These are phyloP conservation scores for Megalops atlanticus DNA, from an alignment of 2,113 vertebrate genomes.

Conservation along the genomic window DNA sequence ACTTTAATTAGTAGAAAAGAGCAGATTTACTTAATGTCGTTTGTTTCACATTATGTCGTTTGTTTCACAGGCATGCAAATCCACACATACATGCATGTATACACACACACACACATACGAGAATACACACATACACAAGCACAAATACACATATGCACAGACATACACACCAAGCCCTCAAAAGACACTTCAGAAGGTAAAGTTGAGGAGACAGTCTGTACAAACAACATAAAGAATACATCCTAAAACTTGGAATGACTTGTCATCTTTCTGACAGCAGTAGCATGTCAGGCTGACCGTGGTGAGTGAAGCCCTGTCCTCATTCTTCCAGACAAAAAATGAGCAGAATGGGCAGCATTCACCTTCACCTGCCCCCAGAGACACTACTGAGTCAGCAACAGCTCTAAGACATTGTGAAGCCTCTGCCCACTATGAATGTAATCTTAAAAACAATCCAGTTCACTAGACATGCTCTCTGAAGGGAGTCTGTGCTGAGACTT, in stretches of 20 bases:
- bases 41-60: no score
- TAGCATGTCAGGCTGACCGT: neutral
- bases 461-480: neutral
- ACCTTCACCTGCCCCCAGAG: neutral
- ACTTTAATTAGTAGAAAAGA: no score
- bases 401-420: neutral
- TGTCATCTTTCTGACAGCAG: no score
- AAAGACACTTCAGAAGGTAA: no score
- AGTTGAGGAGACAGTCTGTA: no score
- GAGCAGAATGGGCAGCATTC: neutral
- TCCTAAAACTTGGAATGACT: no score
- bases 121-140: neutral
- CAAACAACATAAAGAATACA: no score
- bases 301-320: neutral
- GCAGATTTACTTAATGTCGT: no score
- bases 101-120: neutral
- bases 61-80: conserved; percentile 25
- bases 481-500: neutral
- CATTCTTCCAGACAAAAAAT: neutral
- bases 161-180: no score
- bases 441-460: neutral
- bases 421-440: neutral
- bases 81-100: no score
- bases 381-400: neutral
- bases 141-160: neutral